These are phyloP conservation scores for Bruchidius siliquastri DNA, from an alignment of 2,888 invertebrate species.

Conservation along the genomic window DNA sequence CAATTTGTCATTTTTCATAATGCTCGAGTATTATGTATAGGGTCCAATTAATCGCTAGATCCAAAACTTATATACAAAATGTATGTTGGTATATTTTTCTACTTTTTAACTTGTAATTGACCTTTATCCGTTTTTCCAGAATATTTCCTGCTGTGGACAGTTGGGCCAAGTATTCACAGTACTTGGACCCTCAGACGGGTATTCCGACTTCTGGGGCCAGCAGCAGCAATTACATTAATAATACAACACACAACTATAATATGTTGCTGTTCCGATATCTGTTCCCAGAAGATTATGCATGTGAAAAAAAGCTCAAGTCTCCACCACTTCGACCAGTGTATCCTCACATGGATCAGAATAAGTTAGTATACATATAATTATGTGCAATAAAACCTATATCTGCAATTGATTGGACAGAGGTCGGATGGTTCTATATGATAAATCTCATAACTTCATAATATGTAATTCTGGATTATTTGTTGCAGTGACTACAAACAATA, in stretches of 20 bases:
- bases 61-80: too few species aligned
- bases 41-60: too few species aligned
- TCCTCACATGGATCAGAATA: not conserved
- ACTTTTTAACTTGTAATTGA: too few species aligned
- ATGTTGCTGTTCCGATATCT: slow-evolving; percentile 70
- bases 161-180: slow-evolving; percentile 78
- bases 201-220: slow-evolving; percentile 64
- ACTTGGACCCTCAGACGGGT: slow-evolving; percentile 68
- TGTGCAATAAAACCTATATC: too few species aligned
- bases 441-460: too few species aligned
- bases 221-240: slow-evolving; percentile 54
- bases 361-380: not conserved
- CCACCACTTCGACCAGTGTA: not conserved
- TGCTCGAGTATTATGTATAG: too few species aligned
- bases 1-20: too few species aligned
- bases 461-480: too few species aligned
- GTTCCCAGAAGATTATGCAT: slow-evolving; percentile 54
- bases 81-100: too few species aligned
- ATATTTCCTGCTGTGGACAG: slow-evolving; percentile 88
- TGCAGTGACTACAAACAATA: too few species aligned
- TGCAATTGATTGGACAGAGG: too few species aligned
- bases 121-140: slow-evolving; percentile 38
- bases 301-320: slow-evolving; percentile 7
- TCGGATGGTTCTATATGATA: too few species aligned
- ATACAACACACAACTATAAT: slow-evolving; percentile 71